Conservation (phyloP, 2,113 vertebrate genomes). For the Neoarius graeffei region DNA sequence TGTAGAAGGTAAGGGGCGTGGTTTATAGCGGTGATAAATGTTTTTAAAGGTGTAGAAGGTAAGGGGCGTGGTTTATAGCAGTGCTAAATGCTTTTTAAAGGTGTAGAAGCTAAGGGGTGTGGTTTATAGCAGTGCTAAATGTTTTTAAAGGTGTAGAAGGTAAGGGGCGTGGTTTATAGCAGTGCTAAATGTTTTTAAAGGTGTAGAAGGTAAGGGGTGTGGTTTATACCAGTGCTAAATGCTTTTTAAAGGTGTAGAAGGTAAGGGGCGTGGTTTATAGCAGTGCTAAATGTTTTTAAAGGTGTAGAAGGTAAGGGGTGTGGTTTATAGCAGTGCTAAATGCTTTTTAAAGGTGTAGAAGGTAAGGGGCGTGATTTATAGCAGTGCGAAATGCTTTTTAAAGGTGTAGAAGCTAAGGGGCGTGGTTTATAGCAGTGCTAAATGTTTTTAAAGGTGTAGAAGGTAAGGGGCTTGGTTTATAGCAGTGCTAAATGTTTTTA, state of each 20-base stretch:
- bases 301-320: not conserved
- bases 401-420: not conserved
- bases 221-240: no score
- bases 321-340: not conserved
- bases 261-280: not conserved
- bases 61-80: not conserved
- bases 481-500: not conserved
- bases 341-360: not conserved
- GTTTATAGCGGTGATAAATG: not conserved
- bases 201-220: not conserved
- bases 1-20: not conserved
- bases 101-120: not conserved
- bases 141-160: not conserved
- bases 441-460: not conserved
- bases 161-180: not conserved
- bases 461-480: not conserved
- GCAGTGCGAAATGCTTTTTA: not conserved
- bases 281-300: not conserved
- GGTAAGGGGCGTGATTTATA: not conserved
- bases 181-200: not conserved
- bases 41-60: not conserved
- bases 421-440: not conserved
- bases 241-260: no score
- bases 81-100: not conserved
- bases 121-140: not conserved